phyloP scores from a whole-genome alignment of 2,888 invertebrate genomes.

The Parthenolecanium corni region DNA sequence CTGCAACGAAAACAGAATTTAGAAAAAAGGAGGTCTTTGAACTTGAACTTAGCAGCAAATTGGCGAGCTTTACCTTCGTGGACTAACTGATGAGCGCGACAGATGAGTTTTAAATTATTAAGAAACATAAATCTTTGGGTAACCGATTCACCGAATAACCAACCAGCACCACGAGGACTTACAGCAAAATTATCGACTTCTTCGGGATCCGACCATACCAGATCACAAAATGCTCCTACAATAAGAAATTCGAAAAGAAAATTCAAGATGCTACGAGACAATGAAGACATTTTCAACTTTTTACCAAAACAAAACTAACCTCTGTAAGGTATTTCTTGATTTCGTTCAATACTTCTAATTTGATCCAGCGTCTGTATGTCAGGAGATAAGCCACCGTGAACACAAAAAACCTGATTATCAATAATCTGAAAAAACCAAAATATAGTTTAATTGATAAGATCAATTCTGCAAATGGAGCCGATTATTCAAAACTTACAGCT shows the following conservation, averaged over 20 bases:
- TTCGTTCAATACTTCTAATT: slow-evolving; percentile 86
- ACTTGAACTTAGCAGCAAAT: background rate
- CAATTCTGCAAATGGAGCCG: background rate
- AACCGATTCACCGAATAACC: slow-evolving; percentile 90
- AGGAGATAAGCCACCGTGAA: slow-evolving; percentile 95
- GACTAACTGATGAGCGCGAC: slow-evolving; percentile 96
- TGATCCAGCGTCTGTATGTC: slow-evolving; percentile 94
- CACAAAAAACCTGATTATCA: slow-evolving; percentile 92
- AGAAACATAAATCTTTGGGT: slow-evolving; percentile 89
- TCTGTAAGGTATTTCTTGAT: slow-evolving; percentile 96
- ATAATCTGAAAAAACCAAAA: slow-evolving; percentile 57
- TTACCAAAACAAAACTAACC: slow-evolving; percentile 41
- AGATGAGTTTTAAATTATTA: slow-evolving; percentile 85
- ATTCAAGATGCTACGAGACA: background rate
- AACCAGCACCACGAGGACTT: slow-evolving; percentile 93
- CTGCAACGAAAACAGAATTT: slow-evolving; percentile 42
- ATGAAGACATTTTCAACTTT: background rate
- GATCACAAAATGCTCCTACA: slow-evolving; percentile 83
- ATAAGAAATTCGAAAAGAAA: slow-evolving; percentile 6
- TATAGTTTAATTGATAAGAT: background rate
- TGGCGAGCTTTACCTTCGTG: slow-evolving; percentile 72
- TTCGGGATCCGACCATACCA: slow-evolving; percentile 99
- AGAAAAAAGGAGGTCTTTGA: background rate
- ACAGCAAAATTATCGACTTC: slow-evolving; percentile 88
- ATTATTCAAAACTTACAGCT: slow-evolving; percentile 45